Conservation (phyloP, 2,797 vertebrate genomes). For the Catamblyrhynchus diadema region DNA sequence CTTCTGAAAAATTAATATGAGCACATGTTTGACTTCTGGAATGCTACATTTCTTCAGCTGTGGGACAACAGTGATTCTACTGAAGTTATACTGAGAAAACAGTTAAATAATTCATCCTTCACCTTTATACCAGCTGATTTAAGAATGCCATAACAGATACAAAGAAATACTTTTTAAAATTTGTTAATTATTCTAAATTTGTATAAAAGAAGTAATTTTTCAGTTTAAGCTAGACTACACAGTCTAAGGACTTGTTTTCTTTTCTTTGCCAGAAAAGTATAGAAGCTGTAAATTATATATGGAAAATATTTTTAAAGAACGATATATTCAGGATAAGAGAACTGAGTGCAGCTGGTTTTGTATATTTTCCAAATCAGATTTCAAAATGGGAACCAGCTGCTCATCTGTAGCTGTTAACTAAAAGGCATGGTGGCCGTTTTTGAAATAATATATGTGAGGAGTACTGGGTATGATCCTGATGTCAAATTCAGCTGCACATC, state of each 20-base stretch:
- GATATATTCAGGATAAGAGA: constrained; percentile 51
- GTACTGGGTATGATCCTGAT: background rate
- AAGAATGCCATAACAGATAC: background rate
- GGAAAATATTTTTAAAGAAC: constrained; percentile 64
- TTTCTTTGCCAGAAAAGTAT: constrained; percentile 46
- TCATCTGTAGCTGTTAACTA: constrained; percentile 34
- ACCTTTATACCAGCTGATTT: background rate
- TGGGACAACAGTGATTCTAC: background rate
- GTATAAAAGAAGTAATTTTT: background rate
- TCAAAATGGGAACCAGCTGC: constrained; percentile 64
- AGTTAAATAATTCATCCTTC: background rate
- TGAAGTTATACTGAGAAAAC: background rate
- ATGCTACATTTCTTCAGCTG: background rate
- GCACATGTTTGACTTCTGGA: background rate
- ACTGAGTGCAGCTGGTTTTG: constrained; percentile 49
- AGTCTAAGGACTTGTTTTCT: constrained; percentile 25
- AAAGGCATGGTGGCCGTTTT: background rate
- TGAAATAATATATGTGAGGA: background rate
- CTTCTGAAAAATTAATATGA: background rate
- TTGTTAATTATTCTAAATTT: constrained; percentile 1
- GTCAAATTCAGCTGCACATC: background rate
- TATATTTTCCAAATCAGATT: constrained; percentile 66
- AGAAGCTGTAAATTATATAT: constrained; percentile 66
- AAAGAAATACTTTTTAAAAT: background rate
- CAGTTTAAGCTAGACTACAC: background rate